Base-by-base conservation (phyloP, 2,113 vertebrate genomes). In the Naja naja region DNA sequence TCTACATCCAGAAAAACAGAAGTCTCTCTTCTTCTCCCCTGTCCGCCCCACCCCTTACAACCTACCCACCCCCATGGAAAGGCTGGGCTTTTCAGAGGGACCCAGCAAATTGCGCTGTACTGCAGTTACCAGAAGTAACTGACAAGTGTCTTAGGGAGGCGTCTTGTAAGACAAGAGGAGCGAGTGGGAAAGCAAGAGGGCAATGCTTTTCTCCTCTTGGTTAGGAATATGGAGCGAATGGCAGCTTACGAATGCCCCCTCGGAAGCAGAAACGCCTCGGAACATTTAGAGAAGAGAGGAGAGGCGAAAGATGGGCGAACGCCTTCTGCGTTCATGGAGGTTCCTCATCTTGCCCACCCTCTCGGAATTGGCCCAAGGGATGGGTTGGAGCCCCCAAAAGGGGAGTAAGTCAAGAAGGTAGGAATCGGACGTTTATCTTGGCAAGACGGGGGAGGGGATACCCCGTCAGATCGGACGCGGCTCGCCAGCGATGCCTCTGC, bases 111-210 rank as follows among this genome's bases (percentile, higher is more conserved):
- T 94, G 58, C 90, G 87, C 91, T 93, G 5, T 91, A 81, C 88
- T 93, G 5, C 94, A 94, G 94, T 60, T 60, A 27, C 94, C 87
- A 91, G 91, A 86, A 91, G 94, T 92, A 87, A 92, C 96, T 95
- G 96, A 93, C 96, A 96, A 95, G 94, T 95, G 96, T 53, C 92
- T 60, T 43, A 53, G 54, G 93, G 94, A 93, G 93, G 91, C 93
- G 89, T 34, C 87, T 92, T 85, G 92, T 92, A 39, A 69, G 91
- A 56, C 39, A 55, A 3, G 69, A 74, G 49, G 81, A 91, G 34
- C 39, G 81, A 91, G 55, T n/a, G 34, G 47, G 23, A 22, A 56
- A 23, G n/a, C 49, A 85, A 52, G 23, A 39, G 23, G 55, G 47
- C 18, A 47, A 3, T 3, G 69, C 55, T 60, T 89, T 56, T 85